These are phyloP conservation scores for Gobiocypris rarus DNA, from an alignment of 2,113 vertebrate species.

Conservation along the genomic window DNA sequence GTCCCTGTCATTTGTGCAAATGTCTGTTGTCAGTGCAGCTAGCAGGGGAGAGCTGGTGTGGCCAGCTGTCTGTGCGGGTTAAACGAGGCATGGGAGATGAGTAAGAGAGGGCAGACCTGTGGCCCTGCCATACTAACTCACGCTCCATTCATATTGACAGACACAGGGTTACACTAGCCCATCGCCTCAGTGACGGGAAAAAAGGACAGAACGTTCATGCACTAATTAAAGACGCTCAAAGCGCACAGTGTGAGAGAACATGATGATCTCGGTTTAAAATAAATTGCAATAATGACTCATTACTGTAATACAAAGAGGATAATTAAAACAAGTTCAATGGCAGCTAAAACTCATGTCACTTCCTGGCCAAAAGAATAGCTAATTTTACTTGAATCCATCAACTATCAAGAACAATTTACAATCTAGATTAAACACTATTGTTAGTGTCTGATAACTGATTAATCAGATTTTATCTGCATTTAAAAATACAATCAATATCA, in stretches of 20 bases:
- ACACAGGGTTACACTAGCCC: neutral
- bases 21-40: slow-evolving; percentile 37
- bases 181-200: neutral
- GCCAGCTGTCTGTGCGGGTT: slow-evolving; percentile 51
- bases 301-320: neutral
- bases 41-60: slow-evolving; percentile 44
- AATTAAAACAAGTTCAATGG: neutral
- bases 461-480: too few species aligned
- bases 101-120: slow-evolving; percentile 34
- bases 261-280: neutral
- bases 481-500: too few species aligned
- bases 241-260: neutral
- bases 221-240: neutral
- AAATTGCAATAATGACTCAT: neutral
- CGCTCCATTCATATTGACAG: slow-evolving; percentile 12
- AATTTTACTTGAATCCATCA: too few species aligned
- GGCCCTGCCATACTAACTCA: slow-evolving; percentile 25
- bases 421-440: too few species aligned
- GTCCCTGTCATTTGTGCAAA: neutral
- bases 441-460: too few species aligned
- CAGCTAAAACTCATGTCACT: too few species aligned
- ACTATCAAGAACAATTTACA: too few species aligned
- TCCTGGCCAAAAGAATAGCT: too few species aligned
- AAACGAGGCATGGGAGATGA: slow-evolving; percentile 30
- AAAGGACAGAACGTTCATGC: neutral